These are phyloP conservation scores for Himalopsyche anomala DNA, from an alignment of 2,888 invertebrate species.

Conservation along the genomic window DNA sequence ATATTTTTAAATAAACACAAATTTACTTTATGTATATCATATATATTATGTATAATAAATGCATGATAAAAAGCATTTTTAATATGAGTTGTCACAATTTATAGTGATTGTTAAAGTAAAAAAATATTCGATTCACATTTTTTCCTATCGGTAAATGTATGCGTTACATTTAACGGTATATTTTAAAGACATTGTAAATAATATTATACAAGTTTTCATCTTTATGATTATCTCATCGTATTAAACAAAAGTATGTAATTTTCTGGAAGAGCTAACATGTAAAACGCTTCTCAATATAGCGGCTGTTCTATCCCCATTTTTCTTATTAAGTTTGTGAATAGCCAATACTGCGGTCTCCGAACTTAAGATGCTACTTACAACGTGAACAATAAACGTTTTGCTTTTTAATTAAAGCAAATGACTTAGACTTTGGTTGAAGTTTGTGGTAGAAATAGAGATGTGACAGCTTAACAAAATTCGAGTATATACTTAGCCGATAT, in stretches of 20 bases:
- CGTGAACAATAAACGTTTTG: conserved; percentile 54
- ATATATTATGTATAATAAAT: too few relatives aligned
- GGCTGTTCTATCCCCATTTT: conserved; percentile 53
- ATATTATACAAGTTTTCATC: too few relatives aligned
- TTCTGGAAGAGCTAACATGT: background rate
- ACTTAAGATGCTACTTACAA: conserved; percentile 19
- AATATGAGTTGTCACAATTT: too few relatives aligned
- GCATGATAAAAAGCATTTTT: too few relatives aligned
- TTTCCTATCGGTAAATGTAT: too few relatives aligned
- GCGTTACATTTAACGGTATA: too few relatives aligned
- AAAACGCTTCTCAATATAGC: conserved; percentile 17
- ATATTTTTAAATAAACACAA: too few relatives aligned
- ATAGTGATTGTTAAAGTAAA: too few relatives aligned
- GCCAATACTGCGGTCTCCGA: background rate
- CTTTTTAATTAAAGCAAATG: conserved; percentile 65
- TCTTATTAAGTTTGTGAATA: conserved; percentile 57
- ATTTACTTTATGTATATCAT: too few relatives aligned
- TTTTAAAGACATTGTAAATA: too few relatives aligned
- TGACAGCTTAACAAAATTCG: background rate
- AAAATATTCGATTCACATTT: too few relatives aligned
- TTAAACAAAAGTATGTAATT: background rate
- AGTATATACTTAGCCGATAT: background rate
- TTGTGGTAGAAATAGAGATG: conserved; percentile 41
- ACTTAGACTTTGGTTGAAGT: conserved; percentile 52
- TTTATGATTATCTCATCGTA: background rate